Evolutionary conservation across 2,113 vertebrate species (phyloP).

Genomic region (Dicentrarchus labrax): DNA sequence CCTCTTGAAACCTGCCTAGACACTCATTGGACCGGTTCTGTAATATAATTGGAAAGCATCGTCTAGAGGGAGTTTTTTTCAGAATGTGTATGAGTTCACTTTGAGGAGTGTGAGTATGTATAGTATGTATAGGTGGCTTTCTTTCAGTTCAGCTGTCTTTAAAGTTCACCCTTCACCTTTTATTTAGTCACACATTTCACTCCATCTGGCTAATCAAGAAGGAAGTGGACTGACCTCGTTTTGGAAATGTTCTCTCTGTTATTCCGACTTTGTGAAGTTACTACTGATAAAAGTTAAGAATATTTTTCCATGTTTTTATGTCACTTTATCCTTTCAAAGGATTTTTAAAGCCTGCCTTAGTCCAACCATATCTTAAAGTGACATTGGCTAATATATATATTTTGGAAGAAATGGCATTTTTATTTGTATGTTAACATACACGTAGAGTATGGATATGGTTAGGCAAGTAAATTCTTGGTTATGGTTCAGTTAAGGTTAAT

Average conservation of each 20-base stretch:
- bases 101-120: constrained; percentile 1
- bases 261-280: not conserved
- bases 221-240: constrained; percentile 15
- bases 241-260: not conserved
- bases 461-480: not conserved
- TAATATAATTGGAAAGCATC: constrained; percentile 59
- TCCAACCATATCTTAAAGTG: not conserved
- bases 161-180: constrained; percentile 31
- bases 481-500: too few species aligned
- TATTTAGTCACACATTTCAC: constrained; percentile 1
- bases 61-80: constrained; percentile 32
- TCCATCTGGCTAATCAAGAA: constrained; percentile 10
- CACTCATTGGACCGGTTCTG: constrained; percentile 29
- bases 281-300: not conserved
- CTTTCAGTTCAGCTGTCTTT: constrained; percentile 5
- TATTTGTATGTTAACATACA: not conserved
- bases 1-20: constrained; percentile 50
- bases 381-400: not conserved
- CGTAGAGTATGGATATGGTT: not conserved
- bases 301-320: not conserved
- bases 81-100: constrained; percentile 27
- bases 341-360: not conserved
- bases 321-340: not conserved
- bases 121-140: constrained; percentile 9
- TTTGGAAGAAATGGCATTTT: not conserved